phyloP scores from a whole-genome alignment of 2,113 vertebrate species.

The Tachysurus fulvidraco region DNA sequence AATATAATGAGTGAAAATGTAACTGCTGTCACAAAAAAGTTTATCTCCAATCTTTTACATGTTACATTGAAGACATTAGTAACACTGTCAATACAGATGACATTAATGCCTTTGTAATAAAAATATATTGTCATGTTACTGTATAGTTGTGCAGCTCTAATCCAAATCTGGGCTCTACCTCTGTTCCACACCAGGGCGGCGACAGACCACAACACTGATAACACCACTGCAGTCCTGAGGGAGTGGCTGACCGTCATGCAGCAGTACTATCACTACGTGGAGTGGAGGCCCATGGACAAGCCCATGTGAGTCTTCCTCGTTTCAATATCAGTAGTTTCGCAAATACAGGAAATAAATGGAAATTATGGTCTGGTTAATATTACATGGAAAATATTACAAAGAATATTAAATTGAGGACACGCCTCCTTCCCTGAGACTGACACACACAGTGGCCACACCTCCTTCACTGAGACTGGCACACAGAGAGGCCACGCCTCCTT shows the following conservation, averaged over 20 bases:
- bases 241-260: constrained; percentile 87
- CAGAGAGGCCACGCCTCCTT: no score
- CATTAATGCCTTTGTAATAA: no score
- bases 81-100: neutral
- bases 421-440: no score
- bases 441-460: no score
- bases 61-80: no score
- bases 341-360: neutral
- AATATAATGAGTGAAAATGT: neutral
- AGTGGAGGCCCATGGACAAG: constrained; percentile 82
- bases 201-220: constrained; percentile 90
- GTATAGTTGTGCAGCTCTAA: no score
- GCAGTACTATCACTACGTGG: constrained; percentile 79
- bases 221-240: constrained; percentile 82
- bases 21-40: neutral
- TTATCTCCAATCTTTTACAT: neutral
- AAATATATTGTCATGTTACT: neutral
- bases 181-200: constrained; percentile 76
- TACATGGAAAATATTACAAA: neutral
- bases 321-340: neutral
- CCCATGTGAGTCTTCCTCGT: constrained; percentile 75
- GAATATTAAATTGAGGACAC: no score
- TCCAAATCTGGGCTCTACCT: neutral
- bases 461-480: no score
- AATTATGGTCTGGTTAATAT: neutral